A percentile compares a stretch with the other conserved stretches of the same genome.
Evolutionary conservation across 1,140 invertebrate species (phyloP).

Genomic region (Bombus soroeensis): DNA sequence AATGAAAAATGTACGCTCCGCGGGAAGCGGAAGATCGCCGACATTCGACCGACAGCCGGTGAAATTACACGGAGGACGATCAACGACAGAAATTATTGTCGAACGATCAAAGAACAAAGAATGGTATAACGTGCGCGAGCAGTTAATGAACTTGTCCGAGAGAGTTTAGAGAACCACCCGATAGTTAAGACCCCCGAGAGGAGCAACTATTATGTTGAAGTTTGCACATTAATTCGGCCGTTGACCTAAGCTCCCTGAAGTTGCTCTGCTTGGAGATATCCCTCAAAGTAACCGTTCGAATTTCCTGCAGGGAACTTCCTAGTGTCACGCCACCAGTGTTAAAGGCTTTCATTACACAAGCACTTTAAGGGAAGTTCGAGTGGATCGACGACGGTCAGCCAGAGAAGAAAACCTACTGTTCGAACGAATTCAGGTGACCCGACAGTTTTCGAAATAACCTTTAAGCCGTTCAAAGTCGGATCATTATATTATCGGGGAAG

Average conservation of each 20-base stretch:
- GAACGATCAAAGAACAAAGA: slow-evolving; percentile 37
- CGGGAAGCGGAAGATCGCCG: neutral
- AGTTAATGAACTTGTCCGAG: slow-evolving; percentile 63
- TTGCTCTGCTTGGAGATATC: slow-evolving; percentile 62
- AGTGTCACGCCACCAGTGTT: slow-evolving; percentile 55
- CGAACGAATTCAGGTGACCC: neutral
- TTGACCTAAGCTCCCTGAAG: slow-evolving; percentile 61
- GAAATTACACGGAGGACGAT: neutral
- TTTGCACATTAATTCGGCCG: slow-evolving; percentile 72
- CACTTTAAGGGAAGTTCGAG: slow-evolving; percentile 36
- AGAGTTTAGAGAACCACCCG: slow-evolving; percentile 62
- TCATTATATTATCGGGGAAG: slow-evolving; percentile 11
- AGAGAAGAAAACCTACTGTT: neutral
- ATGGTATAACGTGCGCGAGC: slow-evolving; percentile 43
- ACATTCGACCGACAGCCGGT: neutral
- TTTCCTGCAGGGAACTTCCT: slow-evolving; percentile 49
- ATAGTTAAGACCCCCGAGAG: slow-evolving; percentile 69
- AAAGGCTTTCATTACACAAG: slow-evolving; percentile 64
- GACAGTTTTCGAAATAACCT: slow-evolving; percentile 42
- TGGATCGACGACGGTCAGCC: slow-evolving; percentile 7
- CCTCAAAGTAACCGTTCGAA: slow-evolving; percentile 70
- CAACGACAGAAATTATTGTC: neutral
- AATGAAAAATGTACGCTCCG: neutral
- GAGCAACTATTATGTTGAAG: slow-evolving; percentile 71
- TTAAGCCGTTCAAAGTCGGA: neutral